Base-by-base conservation (phyloP, 2,113 vertebrate genomes). In the Hydrochoerus hydrochaeris region DNA sequence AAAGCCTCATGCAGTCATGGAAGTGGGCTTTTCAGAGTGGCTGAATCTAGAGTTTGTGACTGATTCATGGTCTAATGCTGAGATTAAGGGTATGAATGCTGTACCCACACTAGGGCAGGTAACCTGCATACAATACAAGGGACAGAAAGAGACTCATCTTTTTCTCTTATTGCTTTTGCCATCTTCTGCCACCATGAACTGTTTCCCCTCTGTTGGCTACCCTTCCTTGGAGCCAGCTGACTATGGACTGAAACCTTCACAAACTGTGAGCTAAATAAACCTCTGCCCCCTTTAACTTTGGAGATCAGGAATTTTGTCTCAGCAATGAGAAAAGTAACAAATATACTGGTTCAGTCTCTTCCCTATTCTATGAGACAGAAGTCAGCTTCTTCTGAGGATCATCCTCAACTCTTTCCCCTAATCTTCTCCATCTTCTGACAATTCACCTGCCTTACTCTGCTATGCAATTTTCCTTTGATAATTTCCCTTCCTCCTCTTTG, bases 371-470 rank as follows among this genome's bases (percentile, higher is more conserved):
- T 44, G 20, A 1, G 38, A 5, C 14, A 17, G 46, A 32, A 41
- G 14, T 2, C 46, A 7, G 54, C 24, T 22, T 77, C 14, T n/a
- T 4, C 10, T 20, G 0, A 5, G 0, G 4, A 26, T 30, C 65
- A 11, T 38, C 71, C 57, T 71, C 32, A 35, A 8, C 35, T 32
- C 71, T 63, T 58, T 38, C 49, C 44, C 67, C 46, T 24, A 3
- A 49, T 41, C 62, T 44, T 49, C 44, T 1, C 30, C 32, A 16
- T 62, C 54, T 49, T 22, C 91, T n/a, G 58, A 52, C 57, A 38
- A 14, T 38, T 85, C 20, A 0, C 32, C 35, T 24, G 6, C 44
- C 83, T 88, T 24, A 0, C 57, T 62, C 57, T 5, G 67, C 54
- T 1, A 20, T 24, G n/a, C 82, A 26, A 2, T 88, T 85, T 84